Base-by-base conservation (phyloP, 2,797 vertebrate species). In the Sardinella longiceps region DNA sequence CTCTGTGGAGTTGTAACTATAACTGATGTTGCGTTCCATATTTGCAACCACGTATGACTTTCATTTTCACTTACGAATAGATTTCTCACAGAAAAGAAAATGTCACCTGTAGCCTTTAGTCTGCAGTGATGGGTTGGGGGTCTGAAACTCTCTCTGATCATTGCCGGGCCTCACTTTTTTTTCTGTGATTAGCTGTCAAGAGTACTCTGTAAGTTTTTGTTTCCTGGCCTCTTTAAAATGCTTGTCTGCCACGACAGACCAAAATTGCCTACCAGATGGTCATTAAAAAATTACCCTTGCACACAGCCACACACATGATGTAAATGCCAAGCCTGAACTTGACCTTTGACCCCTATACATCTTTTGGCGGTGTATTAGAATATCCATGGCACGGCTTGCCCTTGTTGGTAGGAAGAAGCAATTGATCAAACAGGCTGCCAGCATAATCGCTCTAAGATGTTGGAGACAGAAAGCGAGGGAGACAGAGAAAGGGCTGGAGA, bases 361-460 rank as follows among this genome's bases (percentile, higher is more conserved):
- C 66, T 70, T 70, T 70, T 70, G 30, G 30, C 33, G 14, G 30
- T 37, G 14, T 70, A 20, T 77, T 6, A 20, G 70, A 77, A 43
- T 77, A 43, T 77, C 70, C 20, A 43, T 43, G 70, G 70, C 70
- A 77, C 2, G 70, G 18, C 14, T 77, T 77, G 70, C 70, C 70
- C 81, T 77, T 84, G 83, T 93, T 85, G 81, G 95, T 94, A 92
- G 95, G 92, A 93, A 70, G 80, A 80, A 83, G 25, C 48, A 70
- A 81, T 93, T 95, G 94, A 95, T 96, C 95, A 96, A 96, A 96
- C 92, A 89, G 91, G 89, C 82, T 90, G 37, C 94, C 92, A 92
- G 92, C 90, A 90, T 97, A 96, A 96, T 96, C 94, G 96, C 95
- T 96, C 95, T 96, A 97, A 96, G 96, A 96, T 96, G 94, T 96